Percentiles rank a stretch among this genome's conserved stretches.
These are phyloP conservation scores for Myotis vivesi DNA, from an alignment of 2,797 vertebrate species.

Conservation along the genomic window DNA sequence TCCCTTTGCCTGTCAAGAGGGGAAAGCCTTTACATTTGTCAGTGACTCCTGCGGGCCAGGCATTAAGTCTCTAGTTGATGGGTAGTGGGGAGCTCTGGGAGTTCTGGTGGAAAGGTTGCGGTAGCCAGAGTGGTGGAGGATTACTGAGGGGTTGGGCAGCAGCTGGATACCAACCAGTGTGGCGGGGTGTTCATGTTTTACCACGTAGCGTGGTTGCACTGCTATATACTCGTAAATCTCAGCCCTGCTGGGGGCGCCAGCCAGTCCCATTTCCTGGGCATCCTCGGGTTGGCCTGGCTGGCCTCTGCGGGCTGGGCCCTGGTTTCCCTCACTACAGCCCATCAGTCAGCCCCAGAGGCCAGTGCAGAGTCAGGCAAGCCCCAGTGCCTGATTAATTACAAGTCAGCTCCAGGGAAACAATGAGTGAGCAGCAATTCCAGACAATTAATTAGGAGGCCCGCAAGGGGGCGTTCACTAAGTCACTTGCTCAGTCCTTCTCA, in stretches of 20 bases:
- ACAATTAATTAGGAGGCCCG: constrained; percentile 62
- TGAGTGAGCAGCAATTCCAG: constrained; percentile 23
- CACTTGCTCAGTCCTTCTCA: background rate
- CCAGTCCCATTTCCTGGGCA: background rate
- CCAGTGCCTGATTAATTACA: constrained; percentile 61
- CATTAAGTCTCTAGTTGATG: background rate
- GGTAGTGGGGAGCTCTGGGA: background rate
- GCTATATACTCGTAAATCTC: background rate
- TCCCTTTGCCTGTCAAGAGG: background rate
- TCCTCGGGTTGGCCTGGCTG: background rate
- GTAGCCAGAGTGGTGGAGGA: background rate
- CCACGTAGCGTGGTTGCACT: background rate
- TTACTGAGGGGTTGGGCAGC: background rate
- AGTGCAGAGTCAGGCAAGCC: constrained; percentile 24
- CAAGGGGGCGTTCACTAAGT: background rate
- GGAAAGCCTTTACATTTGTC: background rate
- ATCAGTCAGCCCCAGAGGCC: background rate
- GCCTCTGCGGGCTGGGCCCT: background rate
- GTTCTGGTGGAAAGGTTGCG: background rate
- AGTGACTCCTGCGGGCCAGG: background rate
- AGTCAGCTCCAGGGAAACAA: constrained; percentile 43
- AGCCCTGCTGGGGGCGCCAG: background rate
- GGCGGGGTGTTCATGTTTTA: background rate
- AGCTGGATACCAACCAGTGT: background rate
- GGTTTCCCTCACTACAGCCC: background rate